phyloP scores from a whole-genome alignment of 2,888 invertebrate species.

The Ophioninae sp. region DNA sequence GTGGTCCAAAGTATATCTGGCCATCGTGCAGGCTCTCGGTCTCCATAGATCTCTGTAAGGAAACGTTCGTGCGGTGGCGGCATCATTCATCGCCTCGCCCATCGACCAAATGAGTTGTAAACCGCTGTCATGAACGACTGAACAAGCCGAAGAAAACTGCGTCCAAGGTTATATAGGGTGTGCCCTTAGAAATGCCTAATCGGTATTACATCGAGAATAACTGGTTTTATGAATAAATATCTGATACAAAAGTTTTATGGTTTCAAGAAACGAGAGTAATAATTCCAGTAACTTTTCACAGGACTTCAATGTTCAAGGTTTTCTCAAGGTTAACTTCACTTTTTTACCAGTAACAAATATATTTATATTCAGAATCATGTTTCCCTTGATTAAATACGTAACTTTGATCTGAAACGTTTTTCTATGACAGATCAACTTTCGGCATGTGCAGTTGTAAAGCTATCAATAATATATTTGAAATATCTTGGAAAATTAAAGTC shows the following conservation, averaged over 20 bases:
- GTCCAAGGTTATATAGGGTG: constrained; percentile 10
- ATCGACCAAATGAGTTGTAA: constrained; percentile 74
- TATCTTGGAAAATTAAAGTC: not conserved
- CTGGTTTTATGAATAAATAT: not conserved
- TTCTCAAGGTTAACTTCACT: not conserved
- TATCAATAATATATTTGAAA: not conserved
- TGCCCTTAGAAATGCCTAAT: not conserved
- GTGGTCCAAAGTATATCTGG: constrained; percentile 43
- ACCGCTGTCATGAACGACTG: constrained; percentile 63
- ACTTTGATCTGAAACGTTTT: not conserved
- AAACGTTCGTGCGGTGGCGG: constrained; percentile 49
- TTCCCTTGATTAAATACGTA: not conserved
- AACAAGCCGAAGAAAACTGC: constrained; percentile 41
- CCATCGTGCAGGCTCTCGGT: constrained; percentile 31
- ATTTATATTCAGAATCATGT: not conserved
- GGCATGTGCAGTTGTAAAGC: too few relatives aligned
- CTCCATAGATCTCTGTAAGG: constrained; percentile 29
- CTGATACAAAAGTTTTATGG: not conserved
- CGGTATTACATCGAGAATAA: not conserved
- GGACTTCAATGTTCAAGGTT: not conserved
- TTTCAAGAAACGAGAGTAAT: not conserved
- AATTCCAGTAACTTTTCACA: not conserved
- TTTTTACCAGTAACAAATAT: not conserved
- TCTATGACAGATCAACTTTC: not conserved
- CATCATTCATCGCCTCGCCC: constrained; percentile 51